Base-by-base conservation (phyloP, 92 coral and sea anemone genomes). In the Porites rus region DNA sequence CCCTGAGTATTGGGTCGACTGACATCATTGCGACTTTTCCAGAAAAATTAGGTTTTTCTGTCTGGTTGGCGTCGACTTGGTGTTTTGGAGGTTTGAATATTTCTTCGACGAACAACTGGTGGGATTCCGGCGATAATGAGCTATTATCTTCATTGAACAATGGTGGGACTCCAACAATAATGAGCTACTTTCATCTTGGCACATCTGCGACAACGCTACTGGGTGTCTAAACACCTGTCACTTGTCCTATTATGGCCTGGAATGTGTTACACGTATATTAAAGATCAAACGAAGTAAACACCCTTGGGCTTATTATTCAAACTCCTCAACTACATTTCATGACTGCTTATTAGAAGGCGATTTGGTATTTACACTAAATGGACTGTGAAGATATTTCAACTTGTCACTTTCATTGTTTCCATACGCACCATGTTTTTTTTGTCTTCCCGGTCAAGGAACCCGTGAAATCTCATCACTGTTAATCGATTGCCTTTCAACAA, bases 401-500 rank as follows among this genome's bases (percentile, higher is more conserved):
- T 66, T 66, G 51, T 80, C 85, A 71, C 51, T 65, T 54, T 46
- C 86, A 7, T 81, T 53, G 20, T 69, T 81, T 69, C 65, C 46
- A 68, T 12, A 38, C 71, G 53, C 46, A 72, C 72, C 83, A 66
- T 46, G 52, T 60, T 78, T 61, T 61, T 72, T 28, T 69, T 69
- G 75, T 69, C 75, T 69, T 20, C 24, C 8, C 86, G 24, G 75
- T 81, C 86, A 81, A 69, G 86, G 18, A 81, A 69, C 28, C 86
- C 86, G 67, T 81, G 53, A 18, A 79, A 79, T 46, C 74, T 79
- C 75, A 63, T 79, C 72, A 68, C 59, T 51, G 84, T 79, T 46
- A 79, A 79, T n/a, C 72, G 74, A 63, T 19, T 82, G 82, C 88
- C 91, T 38, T 69, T 81, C 24, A 65, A 75, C 73, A 88, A 46